These are phyloP conservation scores for Pachypeltis micranthus DNA, from an alignment of 1,140 invertebrate species.

Conservation along the genomic window DNA sequence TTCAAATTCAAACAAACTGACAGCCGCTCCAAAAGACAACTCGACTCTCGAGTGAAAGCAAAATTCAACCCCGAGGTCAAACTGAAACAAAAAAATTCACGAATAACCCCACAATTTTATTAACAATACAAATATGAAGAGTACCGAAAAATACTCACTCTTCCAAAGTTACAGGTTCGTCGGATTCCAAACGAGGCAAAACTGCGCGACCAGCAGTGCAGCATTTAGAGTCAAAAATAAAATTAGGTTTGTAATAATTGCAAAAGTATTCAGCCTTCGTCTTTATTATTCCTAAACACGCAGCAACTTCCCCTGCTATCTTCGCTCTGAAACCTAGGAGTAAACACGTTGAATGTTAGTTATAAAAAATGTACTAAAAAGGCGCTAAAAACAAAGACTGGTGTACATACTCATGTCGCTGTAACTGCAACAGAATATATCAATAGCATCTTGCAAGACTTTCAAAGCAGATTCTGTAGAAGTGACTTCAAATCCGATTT, in stretches of 20 bases:
- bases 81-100: constrained; percentile 16
- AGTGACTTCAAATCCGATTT: constrained; percentile 58
- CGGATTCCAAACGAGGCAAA: constrained; percentile 29
- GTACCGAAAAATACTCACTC: constrained; percentile 13
- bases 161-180: constrained; percentile 2
- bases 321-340: constrained; percentile 44
- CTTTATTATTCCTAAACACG: constrained; percentile 70
- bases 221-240: constrained; percentile 40
- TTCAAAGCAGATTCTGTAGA: constrained; percentile 60
- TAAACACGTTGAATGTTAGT: neutral
- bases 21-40: constrained; percentile 75
- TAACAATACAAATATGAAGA: constrained; percentile 16
- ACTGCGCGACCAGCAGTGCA: constrained; percentile 43
- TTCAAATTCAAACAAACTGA: constrained; percentile 64
- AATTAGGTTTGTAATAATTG: constrained; percentile 62
- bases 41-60: constrained; percentile 66
- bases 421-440: constrained; percentile 76
- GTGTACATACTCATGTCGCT: constrained; percentile 44
- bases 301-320: constrained; percentile 59
- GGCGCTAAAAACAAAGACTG: too few species aligned
- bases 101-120: constrained; percentile 6
- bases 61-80: constrained; percentile 43
- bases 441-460: constrained; percentile 80
- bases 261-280: constrained; percentile 72
- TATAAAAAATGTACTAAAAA: too few species aligned